phyloP scores from a whole-genome alignment of 2,888 invertebrate genomes.

The Dyspetes luteomarginatus region DNA sequence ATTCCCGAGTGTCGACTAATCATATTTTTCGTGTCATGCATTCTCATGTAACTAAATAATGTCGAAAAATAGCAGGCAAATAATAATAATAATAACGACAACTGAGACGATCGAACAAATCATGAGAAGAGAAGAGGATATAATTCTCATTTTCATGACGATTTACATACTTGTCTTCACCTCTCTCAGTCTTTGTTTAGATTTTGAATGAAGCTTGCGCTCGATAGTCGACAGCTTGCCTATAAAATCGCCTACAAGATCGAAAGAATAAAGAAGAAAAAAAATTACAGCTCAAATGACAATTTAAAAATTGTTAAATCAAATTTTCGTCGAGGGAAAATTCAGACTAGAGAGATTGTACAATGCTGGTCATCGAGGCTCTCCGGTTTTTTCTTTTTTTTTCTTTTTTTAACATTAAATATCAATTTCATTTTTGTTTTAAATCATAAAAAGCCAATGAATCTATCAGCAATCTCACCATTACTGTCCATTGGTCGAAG shows the following conservation, averaged over 20 bases:
- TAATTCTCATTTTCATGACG: constrained; percentile 66
- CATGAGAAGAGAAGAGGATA: constrained; percentile 64
- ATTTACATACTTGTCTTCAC: constrained; percentile 81
- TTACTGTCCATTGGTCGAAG: constrained; percentile 94
- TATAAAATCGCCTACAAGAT: constrained; percentile 80
- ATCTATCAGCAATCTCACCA: constrained; percentile 85
- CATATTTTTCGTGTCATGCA: constrained; percentile 69
- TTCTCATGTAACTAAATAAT: constrained; percentile 31
- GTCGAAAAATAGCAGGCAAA: constrained; percentile 45
- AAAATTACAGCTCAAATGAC: constrained; percentile 37
- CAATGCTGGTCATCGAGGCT: constrained; percentile 27
- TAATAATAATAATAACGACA: constrained; percentile 25
- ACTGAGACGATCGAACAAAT: constrained; percentile 35
- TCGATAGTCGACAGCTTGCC: constrained; percentile 81
- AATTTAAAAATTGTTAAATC: constrained; percentile 13
- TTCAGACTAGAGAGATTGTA: neutral
- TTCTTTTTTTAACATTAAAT: no score
- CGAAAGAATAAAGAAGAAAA: constrained; percentile 67
- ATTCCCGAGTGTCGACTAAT: constrained; percentile 19
- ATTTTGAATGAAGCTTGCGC: constrained; percentile 79
- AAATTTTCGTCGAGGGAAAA: constrained; percentile 1
- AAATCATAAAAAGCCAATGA: neutral
- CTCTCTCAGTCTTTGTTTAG: constrained; percentile 79
- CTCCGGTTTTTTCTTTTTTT: constrained; percentile 37
- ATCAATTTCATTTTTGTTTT: no score